Evolutionary conservation across 2,113 vertebrate species (phyloP).

Genomic region (Actinemys pallida): DNA sequence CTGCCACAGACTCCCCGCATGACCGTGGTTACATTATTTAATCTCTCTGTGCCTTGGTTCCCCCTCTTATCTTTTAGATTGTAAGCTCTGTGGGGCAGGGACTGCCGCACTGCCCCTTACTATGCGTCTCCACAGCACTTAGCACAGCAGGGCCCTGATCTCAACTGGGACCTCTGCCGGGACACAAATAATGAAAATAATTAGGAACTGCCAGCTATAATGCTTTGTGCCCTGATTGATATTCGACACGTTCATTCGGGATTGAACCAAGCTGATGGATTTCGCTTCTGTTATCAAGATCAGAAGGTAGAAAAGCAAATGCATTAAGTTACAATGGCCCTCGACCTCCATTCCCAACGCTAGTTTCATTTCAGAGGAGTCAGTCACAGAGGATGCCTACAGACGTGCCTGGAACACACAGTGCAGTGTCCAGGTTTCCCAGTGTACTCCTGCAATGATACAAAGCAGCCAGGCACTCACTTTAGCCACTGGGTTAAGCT

Average conservation of each 20-base stretch:
- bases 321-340: background rate
- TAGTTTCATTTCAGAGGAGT: background rate
- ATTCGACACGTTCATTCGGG: background rate
- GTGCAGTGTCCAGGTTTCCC: background rate
- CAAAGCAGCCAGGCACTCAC: background rate
- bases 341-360: background rate
- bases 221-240: background rate
- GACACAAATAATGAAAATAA: background rate
- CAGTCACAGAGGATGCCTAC: background rate
- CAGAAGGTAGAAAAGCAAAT: background rate
- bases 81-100: background rate
- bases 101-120: background rate
- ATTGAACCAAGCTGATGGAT: background rate
- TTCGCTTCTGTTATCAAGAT: fast-evolving
- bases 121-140: background rate
- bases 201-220: background rate
- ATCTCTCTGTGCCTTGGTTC: background rate
- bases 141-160: background rate
- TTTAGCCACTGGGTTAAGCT: background rate
- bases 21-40: background rate
- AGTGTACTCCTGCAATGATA: background rate
- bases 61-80: background rate
- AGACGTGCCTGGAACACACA: background rate
- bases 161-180: background rate
- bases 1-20: background rate